phyloP scores from a whole-genome alignment of 2,113 vertebrate genomes.

The Pogona vitticeps region DNA sequence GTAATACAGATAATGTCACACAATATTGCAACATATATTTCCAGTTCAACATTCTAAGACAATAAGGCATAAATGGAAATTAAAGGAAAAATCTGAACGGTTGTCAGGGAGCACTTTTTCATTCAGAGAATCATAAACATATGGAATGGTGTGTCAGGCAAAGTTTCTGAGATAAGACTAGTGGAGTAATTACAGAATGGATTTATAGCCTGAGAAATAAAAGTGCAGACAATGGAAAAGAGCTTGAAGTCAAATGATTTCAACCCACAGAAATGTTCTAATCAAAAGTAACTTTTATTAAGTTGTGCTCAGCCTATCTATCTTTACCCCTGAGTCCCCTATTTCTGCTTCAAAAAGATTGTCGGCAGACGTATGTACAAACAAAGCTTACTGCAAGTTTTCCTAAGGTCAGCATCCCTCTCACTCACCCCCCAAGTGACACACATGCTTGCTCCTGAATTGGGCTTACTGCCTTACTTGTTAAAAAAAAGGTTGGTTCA shows the following conservation, averaged over 20 bases:
- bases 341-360: slow-evolving; percentile 45
- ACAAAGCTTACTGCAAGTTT: background rate
- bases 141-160: slow-evolving; percentile 81
- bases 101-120: slow-evolving; percentile 82
- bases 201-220: slow-evolving; percentile 76
- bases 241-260: slow-evolving; percentile 72
- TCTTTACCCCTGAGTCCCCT: slow-evolving; percentile 46
- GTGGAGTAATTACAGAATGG: slow-evolving; percentile 79
- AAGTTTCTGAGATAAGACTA: slow-evolving; percentile 78
- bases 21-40: slow-evolving; percentile 86
- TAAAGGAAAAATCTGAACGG: slow-evolving; percentile 77
- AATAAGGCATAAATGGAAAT: slow-evolving; percentile 86
- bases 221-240: slow-evolving; percentile 69
- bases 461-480: background rate
- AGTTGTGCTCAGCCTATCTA: slow-evolving; percentile 58
- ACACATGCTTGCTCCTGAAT: background rate
- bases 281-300: slow-evolving; percentile 58
- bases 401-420: background rate
- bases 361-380: background rate
- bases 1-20: slow-evolving; percentile 85
- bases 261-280: slow-evolving; percentile 64
- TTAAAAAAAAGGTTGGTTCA: background rate
- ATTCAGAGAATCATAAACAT: slow-evolving; percentile 84
- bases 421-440: background rate
- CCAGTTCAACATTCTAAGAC: slow-evolving; percentile 80